A percentile compares a stretch with the other conserved stretches of the same genome.
phyloP scores from a whole-genome alignment of 2,797 vertebrate species.

The Cossypha dichroa region DNA sequence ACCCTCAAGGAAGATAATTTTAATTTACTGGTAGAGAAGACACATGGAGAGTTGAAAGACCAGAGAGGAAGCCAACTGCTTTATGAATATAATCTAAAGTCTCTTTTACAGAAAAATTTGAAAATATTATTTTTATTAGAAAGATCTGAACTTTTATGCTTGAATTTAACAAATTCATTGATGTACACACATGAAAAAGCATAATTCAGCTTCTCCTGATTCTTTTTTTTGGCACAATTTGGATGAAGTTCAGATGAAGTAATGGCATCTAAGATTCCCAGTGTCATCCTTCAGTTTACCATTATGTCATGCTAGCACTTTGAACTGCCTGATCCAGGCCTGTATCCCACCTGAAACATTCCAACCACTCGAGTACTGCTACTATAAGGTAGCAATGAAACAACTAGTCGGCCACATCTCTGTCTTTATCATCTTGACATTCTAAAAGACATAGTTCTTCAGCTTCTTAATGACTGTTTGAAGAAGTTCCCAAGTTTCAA shows the following conservation, averaged over 20 bases:
- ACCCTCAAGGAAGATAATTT: background rate
- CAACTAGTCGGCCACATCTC: background rate
- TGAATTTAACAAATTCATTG: background rate
- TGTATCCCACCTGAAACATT: fast-evolving
- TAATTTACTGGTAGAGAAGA: background rate
- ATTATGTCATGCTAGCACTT: background rate
- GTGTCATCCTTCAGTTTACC: background rate
- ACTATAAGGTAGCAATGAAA: background rate
- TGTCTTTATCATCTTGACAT: background rate
- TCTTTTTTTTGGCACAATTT: background rate
- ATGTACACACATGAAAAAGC: background rate
- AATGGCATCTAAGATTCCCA: background rate
- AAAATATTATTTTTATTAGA: background rate
- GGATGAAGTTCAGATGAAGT: background rate
- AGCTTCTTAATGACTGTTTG: background rate
- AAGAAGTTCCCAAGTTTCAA: background rate
- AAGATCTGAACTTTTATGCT: background rate
- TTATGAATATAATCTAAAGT: background rate
- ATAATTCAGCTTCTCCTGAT: background rate
- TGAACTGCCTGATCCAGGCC: background rate
- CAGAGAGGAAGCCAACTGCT: background rate
- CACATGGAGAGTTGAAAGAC: background rate
- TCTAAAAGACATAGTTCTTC: background rate
- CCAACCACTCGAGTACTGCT: background rate
- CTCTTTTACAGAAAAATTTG: background rate